These are phyloP conservation scores for Squalus acanthias DNA, from an alignment of 2,797 vertebrate genomes.

Conservation along the genomic window DNA sequence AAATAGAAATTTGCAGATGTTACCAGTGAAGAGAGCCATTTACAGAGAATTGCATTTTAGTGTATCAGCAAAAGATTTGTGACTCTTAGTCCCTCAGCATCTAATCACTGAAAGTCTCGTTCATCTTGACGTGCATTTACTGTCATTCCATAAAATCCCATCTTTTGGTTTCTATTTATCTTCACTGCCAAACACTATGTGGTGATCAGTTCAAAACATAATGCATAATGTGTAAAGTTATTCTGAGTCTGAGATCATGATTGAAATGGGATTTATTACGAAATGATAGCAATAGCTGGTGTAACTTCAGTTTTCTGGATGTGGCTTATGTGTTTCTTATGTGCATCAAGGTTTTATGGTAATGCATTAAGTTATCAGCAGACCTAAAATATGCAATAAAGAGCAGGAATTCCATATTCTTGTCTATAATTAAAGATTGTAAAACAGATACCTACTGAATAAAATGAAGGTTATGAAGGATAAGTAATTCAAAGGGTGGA, in stretches of 20 bases:
- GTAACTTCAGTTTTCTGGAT: neutral
- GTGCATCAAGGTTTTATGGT: neutral
- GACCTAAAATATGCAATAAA: slow-evolving; percentile 22
- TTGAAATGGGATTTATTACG: neutral
- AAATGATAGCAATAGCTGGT: slow-evolving; percentile 7
- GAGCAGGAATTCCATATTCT: slow-evolving; percentile 21
- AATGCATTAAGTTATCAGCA: neutral
- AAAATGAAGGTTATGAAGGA: slow-evolving; percentile 30
- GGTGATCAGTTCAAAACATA: slow-evolving; percentile 21
- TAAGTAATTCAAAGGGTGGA: neutral
- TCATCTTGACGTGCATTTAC: slow-evolving; percentile 26
- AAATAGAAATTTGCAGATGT: slow-evolving; percentile 4
- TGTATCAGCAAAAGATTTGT: slow-evolving; percentile 13
- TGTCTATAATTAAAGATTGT: slow-evolving; percentile 37
- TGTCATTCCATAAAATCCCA: neutral
- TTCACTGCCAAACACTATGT: neutral
- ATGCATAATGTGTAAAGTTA: slow-evolving; percentile 7
- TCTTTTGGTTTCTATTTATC: slow-evolving; percentile 22
- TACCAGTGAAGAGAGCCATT: neutral
- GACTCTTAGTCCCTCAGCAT: neutral
- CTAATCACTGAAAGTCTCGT: slow-evolving; percentile 1
- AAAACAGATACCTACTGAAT: slow-evolving; percentile 26
- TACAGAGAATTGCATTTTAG: neutral
- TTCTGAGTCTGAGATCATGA: neutral
- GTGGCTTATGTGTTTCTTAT: neutral